phyloP scores from a whole-genome alignment of 2,113 vertebrate genomes.

The Alaudala cheleensis region DNA sequence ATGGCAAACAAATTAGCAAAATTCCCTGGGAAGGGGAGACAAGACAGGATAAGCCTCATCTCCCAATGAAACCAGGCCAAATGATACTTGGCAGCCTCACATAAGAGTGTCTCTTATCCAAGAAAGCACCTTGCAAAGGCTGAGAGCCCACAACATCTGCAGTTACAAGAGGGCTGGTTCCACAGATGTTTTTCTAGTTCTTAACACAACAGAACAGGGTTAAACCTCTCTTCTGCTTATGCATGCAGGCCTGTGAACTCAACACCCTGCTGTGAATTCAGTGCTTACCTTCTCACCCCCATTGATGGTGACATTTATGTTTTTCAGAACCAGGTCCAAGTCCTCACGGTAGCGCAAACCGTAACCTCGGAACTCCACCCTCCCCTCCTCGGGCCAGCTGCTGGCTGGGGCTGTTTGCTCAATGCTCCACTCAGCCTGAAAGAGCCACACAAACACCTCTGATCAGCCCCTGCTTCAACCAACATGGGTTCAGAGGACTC shows the following conservation, averaged over 20 bases:
- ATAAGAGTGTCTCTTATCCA: background rate
- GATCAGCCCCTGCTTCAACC: background rate
- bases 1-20: background rate
- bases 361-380: conserved; percentile 83
- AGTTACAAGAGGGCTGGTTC: background rate
- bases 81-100: background rate
- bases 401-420: conserved; percentile 63
- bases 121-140: background rate
- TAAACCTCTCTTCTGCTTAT: background rate
- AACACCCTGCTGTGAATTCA: background rate
- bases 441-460: background rate
- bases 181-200: background rate
- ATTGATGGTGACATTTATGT: conserved; percentile 81
- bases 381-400: conserved; percentile 84
- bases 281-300: conserved; percentile 89
- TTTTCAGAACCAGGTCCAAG: conserved; percentile 86
- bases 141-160: background rate
- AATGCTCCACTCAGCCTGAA: conserved; percentile 87
- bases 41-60: background rate
- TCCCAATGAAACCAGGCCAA: background rate
- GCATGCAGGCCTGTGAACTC: background rate
- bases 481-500: background rate
- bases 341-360: conserved; percentile 87
- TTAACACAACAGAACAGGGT: background rate
- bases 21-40: background rate